These are phyloP conservation scores for Zaprionus davidi DNA, from an alignment of 1,140 invertebrate genomes.

Conservation along the genomic window DNA sequence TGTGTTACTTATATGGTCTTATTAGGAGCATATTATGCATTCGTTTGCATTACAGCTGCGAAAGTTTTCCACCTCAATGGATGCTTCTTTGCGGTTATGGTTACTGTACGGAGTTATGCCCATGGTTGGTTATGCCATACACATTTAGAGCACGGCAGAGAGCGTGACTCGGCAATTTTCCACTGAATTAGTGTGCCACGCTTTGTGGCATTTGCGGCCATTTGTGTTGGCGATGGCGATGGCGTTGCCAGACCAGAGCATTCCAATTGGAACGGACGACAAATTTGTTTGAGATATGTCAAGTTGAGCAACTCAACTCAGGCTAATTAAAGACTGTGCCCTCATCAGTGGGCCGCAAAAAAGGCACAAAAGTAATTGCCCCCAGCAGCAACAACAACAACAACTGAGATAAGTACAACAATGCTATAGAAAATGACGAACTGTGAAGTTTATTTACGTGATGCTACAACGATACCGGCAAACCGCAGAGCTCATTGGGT, in stretches of 20 bases:
- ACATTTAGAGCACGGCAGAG: conserved; percentile 40
- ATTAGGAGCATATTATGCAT: conserved; percentile 48
- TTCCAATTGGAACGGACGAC: conserved; percentile 1
- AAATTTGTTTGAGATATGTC: not conserved
- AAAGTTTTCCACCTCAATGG: conserved; percentile 63
- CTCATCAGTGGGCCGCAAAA: not conserved
- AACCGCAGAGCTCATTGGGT: conserved; percentile 7
- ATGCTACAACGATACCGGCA: conserved; percentile 5
- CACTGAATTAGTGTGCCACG: conserved; percentile 24
- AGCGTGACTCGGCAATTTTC: conserved; percentile 63
- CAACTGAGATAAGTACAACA: not conserved
- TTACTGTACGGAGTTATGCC: not conserved
- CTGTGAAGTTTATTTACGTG: conserved; percentile 37
- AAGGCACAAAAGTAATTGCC: conserved; percentile 25
- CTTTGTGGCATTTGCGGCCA: conserved; percentile 24
- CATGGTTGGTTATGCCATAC: conserved; percentile 42
- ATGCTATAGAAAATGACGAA: conserved; percentile 15
- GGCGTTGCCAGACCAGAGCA: conserved; percentile 33
- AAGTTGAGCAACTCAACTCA: conserved; percentile 17
- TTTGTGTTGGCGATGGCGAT: not conserved
- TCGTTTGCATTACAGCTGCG: conserved; percentile 17
- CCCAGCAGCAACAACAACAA: not conserved
- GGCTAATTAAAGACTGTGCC: conserved; percentile 16
- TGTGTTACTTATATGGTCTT: not conserved
- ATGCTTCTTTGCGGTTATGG: conserved; percentile 21